Base-by-base conservation (phyloP, 2,113 vertebrate genomes). In the Entelurus aequoreus region DNA sequence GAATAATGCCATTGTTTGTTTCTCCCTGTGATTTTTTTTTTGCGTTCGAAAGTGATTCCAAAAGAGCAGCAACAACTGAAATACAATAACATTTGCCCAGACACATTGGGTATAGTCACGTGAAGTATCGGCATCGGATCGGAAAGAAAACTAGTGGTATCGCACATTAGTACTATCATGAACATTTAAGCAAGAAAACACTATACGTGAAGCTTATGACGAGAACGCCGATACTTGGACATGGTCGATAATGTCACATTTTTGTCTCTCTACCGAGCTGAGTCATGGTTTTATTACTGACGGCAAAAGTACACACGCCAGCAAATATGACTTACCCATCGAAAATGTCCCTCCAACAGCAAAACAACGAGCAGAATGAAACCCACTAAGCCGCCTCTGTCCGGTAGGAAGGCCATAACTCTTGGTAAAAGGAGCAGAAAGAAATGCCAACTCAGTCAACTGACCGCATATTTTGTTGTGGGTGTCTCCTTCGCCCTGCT, bases 271-370 rank as follows among this genome's bases (percentile, higher is more conserved):
- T 5, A 40, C 55, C 42, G 40, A 65, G 80, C 83, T 76, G 83
- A 88, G 75, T 87, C 81, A 84, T 46, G 62, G 67, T 72, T 66
- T 36, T n/a, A 10, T 71, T 65, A 71, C 61, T 48, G 63, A 54
- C 66, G 13, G 28, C 8, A 28, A 28, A 28, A 28, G 28, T 3
- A 0, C 8, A 7, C 4, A 9, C 11, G 42, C 12, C 42, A 48
- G 53, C 11, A n/a, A 69, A 13, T 48, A 14, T 2, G 9, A 79
- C 89, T 88, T 57, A 90, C 88, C 84, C 78, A 76, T 68, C 64
- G 74, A 49, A 75, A 58, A 50, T 67, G 67, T 40, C 38, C 77
- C 48, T 60, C 71, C 16, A 69, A 66, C 8, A 85, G 50, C 4
- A 88, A 7, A 0, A 81, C 4, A 4, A 80, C 6, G 19, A 84